Evolutionary conservation across 92 coral and sea anemone genomes (phyloP), one percentile per base, ranked within the genome.

Genomic region (Montipora capitata): DNA sequence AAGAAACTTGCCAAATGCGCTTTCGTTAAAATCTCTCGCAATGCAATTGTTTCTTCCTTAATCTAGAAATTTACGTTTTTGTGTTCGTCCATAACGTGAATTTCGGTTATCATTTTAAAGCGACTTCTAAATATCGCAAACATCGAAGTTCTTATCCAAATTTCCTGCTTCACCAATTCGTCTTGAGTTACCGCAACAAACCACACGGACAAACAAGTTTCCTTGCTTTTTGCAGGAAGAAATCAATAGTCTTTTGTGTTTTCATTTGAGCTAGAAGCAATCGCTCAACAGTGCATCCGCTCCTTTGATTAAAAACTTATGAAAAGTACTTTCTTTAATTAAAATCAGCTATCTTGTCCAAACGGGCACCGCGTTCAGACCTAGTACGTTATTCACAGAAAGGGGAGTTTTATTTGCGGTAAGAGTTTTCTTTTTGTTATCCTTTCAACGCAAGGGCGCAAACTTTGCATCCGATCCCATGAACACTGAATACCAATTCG

Each of bases 191-290:
- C 45, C 66, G 66, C 58, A 63, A 78, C 4, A 8, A 65, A 78
- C 48, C 18, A 35, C 18, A n/a, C 65, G 5, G 81, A 77, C 70
- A 77, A 58, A 16, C 44, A 40, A 52, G 70, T 43, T 77, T 77
- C 82, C 82, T 77, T 15, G 27, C 54, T 42, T 77, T 2, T 14
- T 5, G 51, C 51, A 7, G 16, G 17, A 69, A 5, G 56, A 40
- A 77, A 59, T 77, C 70, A 15, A 40, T 15, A 8, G 41, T 41
- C 82, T 77, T 77, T 77, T 77, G 82, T 77, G 51, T 62, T 65
- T 27, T 63, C 65, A 78, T 78, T 70, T 17, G 41, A 11, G 3
- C 43, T 4, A 42, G 71, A 20, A 44, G 57, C 41, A 64, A 17
- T 62, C 72, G 20, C 16, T 62, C 27, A 48, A 5, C 14, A 43